Percentiles rank a stretch among this genome's conserved stretches.
Conservation (phyloP, 2,888 invertebrate genomes). For the Frankliniella fusca region DNA sequence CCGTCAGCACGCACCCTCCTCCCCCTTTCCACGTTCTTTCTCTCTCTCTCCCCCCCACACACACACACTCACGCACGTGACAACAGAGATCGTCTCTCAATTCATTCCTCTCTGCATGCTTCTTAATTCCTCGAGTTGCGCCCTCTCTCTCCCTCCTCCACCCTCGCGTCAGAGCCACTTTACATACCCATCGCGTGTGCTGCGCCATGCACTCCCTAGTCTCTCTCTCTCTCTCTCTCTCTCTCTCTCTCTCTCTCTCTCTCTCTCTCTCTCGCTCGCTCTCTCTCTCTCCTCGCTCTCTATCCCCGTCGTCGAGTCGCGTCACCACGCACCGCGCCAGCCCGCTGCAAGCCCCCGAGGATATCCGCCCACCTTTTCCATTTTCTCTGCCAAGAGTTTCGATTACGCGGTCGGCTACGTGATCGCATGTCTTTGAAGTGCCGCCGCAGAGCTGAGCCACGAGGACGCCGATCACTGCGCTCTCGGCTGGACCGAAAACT, state of each 20-base stretch:
- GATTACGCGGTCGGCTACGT: slow-evolving; percentile 21
- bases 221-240: neutral
- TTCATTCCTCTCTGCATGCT: neutral
- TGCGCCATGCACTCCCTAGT: neutral
- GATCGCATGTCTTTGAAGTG: slow-evolving; percentile 8
- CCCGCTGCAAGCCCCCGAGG: too few species aligned
- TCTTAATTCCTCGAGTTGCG: neutral
- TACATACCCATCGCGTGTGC: slow-evolving; percentile 5
- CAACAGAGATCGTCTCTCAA: neutral
- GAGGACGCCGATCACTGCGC: too few species aligned
- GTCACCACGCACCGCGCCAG: neutral
- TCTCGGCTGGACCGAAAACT: too few species aligned
- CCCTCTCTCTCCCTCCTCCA: neutral
- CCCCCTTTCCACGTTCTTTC: neutral
- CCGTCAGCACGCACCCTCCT: too few species aligned
- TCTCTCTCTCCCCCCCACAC: neutral
- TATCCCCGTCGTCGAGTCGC: neutral
- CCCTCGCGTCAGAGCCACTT: neutral
- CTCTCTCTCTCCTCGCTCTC: slow-evolving; percentile 5
- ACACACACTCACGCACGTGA: neutral
- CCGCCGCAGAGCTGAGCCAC: neutral
- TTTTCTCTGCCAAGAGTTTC: slow-evolving; percentile 10
- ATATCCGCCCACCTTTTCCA: neutral
- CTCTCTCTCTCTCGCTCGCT: neutral
- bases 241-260: neutral